Base-by-base conservation (phyloP, 2,113 vertebrate species). In the Lates calcarifer region DNA sequence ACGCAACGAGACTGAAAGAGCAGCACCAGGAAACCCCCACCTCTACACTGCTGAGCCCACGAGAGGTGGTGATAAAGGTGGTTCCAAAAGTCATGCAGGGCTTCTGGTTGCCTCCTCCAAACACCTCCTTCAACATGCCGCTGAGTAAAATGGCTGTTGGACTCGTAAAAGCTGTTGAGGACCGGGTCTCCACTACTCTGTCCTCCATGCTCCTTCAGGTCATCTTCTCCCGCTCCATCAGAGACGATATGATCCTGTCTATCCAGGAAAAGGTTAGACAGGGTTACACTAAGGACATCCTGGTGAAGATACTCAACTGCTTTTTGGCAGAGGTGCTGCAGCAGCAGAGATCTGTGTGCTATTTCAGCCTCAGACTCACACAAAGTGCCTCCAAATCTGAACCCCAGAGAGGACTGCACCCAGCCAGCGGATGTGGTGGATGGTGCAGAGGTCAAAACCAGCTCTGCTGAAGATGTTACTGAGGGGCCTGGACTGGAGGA, bases 301-400 rank as follows among this genome's bases (percentile, higher is more conserved):
- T 51, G 65, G 22, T n/a, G 17, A 35, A 26, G 33, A 43, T 10
- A 12, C 31, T 43, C n/a, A 26, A 53, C 7, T 17, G 17, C 4
- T 45, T 39, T 22, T 29, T 20, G 43, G 24, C n/a, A n/a, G n/a
- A 39, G 29, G 43, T 63, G 8, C 43, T 63, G 13, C 41, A 43
- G 13, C 82, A 93, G 88, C 67, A 90, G 85, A 85, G 86, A 71
- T 58, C 69, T 43, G 37, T 43, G 20, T 6, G 22, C 39, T 47
- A 7, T 73, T 47, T 47, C 20, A 45, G 15, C 22, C 49, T 47
- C 43, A 43, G 5, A 45, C 5, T 45, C 12, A 45, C 43, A 18
- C 12, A 18, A 17, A 18, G 15, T 45, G 43, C 18, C 17, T 45
- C 43, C 43, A 18, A 45, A 45, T 5, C 43, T 18, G 17, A 45